Evolutionary conservation across 1,140 invertebrate genomes (phyloP), one percentile per base, ranked within the genome.

Genomic region (Meloidogyne chitwoodi): DNA sequence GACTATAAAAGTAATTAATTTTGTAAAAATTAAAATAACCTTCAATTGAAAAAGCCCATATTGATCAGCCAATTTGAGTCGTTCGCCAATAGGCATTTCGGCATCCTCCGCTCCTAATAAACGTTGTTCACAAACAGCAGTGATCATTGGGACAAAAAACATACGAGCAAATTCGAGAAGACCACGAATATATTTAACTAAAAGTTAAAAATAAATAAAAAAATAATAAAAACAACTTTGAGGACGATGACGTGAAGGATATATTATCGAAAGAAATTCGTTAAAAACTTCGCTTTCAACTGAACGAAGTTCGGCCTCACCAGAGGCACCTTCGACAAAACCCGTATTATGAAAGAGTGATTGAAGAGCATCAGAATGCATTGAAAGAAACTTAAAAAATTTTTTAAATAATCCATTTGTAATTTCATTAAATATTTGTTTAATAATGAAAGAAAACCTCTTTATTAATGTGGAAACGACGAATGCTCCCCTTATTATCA

Each of bases 101-200:
- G 48, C 29, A 14, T 73, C 70, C 1, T 24, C 22, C 3, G 48
- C 56, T 22, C 34, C 12, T 56, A 73, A 67, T 63, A 73, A 31
- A 27, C 70, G 56, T 12, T 73, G 70, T 14, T 73, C 70, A 56
- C 70, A 73, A 24, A 65, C 12, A 38, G 44, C 70, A 6, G 70
- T 73, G 12, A 73, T 34, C 22, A 63, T 73, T 31, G 70, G 70
- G 11, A 73, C 64, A 34, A 73, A 73, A 22, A 22, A 73, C 70
- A 73, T 73, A 34, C 70, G 70, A 19, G 70, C 70, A 29, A 73
- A 63, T 29, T 73, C 70, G 29, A 73, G 70, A 34, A 73, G 56
- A 31, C 70, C 70, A 16, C 70, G 70, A 24, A 64, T 8, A 31
- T 73, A 63, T 63, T 19, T 26, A 61, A 73, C 70, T 73, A 4